Evolutionary conservation across 2,888 invertebrate species (phyloP).

Genomic region (Temnothorax rugatulus): DNA sequence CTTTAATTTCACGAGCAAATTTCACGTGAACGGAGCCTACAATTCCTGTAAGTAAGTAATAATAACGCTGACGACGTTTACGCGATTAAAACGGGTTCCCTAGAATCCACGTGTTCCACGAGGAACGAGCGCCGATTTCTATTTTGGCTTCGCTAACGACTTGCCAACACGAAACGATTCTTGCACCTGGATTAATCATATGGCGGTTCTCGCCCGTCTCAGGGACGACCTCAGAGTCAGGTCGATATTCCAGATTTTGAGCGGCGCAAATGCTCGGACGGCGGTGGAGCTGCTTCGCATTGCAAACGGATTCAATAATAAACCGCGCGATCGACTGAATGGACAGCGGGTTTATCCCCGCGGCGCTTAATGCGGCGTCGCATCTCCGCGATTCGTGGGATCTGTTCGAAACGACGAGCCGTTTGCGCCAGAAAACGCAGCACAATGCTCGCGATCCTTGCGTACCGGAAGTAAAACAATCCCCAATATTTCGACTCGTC

Average conservation of each 20-base stretch:
- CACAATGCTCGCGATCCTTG: background rate
- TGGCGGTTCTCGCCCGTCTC: background rate
- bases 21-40: background rate
- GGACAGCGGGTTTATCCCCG: slow-evolving; percentile 70
- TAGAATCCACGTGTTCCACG: background rate
- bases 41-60: background rate
- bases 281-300: slow-evolving; percentile 46
- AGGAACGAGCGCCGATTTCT: background rate
- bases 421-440: background rate
- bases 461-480: slow-evolving; percentile 44
- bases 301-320: slow-evolving; percentile 75
- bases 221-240: background rate
- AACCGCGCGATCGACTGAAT: slow-evolving; percentile 73
- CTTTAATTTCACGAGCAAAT: background rate
- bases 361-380: slow-evolving; percentile 60
- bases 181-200: slow-evolving; percentile 48
- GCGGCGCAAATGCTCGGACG: background rate
- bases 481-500: background rate
- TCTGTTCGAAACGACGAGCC: background rate
- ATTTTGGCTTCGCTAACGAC: slow-evolving; percentile 25
- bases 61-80: slow-evolving; percentile 13
- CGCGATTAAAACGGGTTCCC: background rate
- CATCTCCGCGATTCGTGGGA: slow-evolving; percentile 18
- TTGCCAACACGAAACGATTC: slow-evolving; percentile 13
- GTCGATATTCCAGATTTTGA: slow-evolving; percentile 50